Base-by-base conservation (phyloP, 2,113 vertebrate species). In the Vombatus ursinus region DNA sequence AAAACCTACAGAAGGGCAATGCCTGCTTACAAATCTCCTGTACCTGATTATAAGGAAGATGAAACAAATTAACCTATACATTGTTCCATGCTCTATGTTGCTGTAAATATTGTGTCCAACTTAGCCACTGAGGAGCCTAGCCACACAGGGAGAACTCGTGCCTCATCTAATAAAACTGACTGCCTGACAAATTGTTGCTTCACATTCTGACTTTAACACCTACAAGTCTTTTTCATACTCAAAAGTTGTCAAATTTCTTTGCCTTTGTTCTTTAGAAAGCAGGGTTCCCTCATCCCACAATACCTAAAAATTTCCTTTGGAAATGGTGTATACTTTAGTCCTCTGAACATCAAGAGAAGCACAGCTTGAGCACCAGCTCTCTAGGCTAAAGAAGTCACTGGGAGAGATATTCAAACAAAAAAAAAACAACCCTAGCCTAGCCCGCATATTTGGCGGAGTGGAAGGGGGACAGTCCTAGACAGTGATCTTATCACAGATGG, bases 281-380 rank as follows among this genome's bases (percentile, higher is more conserved):
- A 52, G 68, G 0, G 51, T 47, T 77, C 23, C 90, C 52, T 57
- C 77, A 37, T 93, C 47, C 54, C 16, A 90, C 31, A 48, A n/a
- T 68, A 54, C 31, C 77, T 94, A 26, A 22, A 52, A 31, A 26
- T 93, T 57, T 92, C 44, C 89, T 92, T 94, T 90, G 94, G 90
- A 94, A 91, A 92, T 94, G 84, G 51, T 26, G 44, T 94, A 90
- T 44, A 68, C 44, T 95, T 96, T 52, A 61, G 93, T 37, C 50
- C 93, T 92, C 91, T 93, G 84, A 57, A 91, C 93, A 93, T 90
- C 26, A 90, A 77, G 12, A 68, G 31, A 68, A 68, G 28, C 57
- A 28, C 54, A 57, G 25, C 54, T 26, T 57, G 25, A 57, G 54
- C 25, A 95, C 52, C 94, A 93, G 24, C 92, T 68, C 94, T 95